Base-by-base conservation (phyloP, 1,140 invertebrate species). In the Harpegnathos saltator region DNA sequence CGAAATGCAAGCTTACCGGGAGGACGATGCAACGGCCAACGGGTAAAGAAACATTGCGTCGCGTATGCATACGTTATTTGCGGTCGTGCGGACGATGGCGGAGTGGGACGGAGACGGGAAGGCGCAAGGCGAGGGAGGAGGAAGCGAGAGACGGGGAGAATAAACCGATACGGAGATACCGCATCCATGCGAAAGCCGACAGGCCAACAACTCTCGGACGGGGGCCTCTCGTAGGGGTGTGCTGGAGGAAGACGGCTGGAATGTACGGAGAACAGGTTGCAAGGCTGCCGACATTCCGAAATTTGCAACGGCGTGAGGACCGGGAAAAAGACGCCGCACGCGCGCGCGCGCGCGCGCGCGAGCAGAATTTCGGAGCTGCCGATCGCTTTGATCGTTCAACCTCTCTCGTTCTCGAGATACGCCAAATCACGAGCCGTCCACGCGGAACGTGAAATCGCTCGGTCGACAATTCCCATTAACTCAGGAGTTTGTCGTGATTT, bases 201-300 rank as follows among this genome's bases (percentile, higher is more conserved):
- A 75, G 86, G 82, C 85, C 82, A 87, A 88, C 86, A 75, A 84
- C 85, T 88, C 86, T 88, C 85, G 85, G 86, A 88, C n/a, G 77
- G 74, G 85, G 86, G 58, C 62, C 66, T 83, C 72, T 71, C 66
- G 68, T 71, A 82, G 69, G 82, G 73, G 82, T 82, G 77, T 86
- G 84, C 82, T 72, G 82, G 52, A 62, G 69, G 82, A 72, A 80
- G 75, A 80, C 56, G 74, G 62, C 80, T 89, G 91, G 91, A 92
- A 91, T 91, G 91, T 89, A 90, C 89, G 85, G 85, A 88, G 92
- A 90, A 92, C 91, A 91, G 90, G 92, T 92, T 90, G 91, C 90
- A 91, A 92, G 89, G 88, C 88, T 90, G 91, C 91, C 88, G 87
- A 87, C 92, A 92, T 93, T 93, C 92, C 91, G 72, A 92, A 93